phyloP scores from a whole-genome alignment of 2,797 vertebrate genomes.

The Chrysocyon brachyurus region DNA sequence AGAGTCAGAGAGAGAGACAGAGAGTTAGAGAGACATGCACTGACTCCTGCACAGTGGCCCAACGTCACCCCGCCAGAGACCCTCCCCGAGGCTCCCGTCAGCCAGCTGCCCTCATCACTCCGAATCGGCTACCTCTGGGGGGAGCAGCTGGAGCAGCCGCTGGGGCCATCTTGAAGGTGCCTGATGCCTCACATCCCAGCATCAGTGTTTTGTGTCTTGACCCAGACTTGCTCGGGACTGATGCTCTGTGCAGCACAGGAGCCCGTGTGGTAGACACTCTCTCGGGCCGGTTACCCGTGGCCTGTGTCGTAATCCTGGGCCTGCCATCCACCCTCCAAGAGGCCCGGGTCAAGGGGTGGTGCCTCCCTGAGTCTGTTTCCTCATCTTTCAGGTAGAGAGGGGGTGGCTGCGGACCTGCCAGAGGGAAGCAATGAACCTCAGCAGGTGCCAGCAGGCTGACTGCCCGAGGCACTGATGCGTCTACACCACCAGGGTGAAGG shows the following conservation, averaged over 20 bases:
- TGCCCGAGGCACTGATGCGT: fast-evolving
- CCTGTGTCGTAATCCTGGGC: not conserved
- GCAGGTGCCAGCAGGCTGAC: fast-evolving
- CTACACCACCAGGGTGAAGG: not conserved
- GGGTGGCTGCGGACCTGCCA: not conserved
- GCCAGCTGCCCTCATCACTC: not conserved
- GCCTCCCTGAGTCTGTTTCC: not conserved
- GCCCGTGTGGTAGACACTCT: fast-evolving
- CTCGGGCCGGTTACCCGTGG: not conserved
- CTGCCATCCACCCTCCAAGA: fast-evolving
- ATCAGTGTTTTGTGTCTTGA: not conserved
- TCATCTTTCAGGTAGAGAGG: not conserved
- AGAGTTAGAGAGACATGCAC: not conserved
- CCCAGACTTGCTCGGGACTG: not conserved
- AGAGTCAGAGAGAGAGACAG: not conserved
- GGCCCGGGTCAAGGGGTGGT: not conserved
- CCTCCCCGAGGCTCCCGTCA: not conserved
- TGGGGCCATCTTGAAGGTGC: not conserved
- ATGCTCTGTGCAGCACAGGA: fast-evolving
- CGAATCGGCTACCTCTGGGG: fast-evolving
- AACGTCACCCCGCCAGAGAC: too few species aligned
- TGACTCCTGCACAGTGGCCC: too few species aligned
- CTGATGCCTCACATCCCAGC: not conserved
- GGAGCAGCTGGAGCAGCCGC: not conserved
- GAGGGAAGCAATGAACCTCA: not conserved